Base-by-base conservation (phyloP, 2,113 vertebrate species). In the Lathamus discolor region DNA sequence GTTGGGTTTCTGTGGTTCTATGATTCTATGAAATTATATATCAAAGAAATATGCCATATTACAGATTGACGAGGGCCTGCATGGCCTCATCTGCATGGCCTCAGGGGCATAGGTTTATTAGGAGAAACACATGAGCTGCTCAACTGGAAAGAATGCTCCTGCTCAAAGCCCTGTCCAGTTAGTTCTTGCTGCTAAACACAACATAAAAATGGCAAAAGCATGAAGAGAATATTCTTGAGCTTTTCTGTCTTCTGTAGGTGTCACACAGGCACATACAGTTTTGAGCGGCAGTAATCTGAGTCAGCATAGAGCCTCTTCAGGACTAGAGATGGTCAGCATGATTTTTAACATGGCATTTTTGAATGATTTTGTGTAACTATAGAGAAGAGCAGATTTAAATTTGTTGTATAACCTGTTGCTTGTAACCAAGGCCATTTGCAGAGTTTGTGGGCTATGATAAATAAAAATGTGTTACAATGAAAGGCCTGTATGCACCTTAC, bases 201-300 rank as follows among this genome's bases (percentile, higher is more conserved):
- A 61, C 43, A 61, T 63, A 27, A 94, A 94, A 88, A 55, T 74
- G 54, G 8, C 31, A 41, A 29, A 86, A 70, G 7, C 17, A 28
- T 17, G 10, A 66, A 33, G 27, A 66, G 17, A 68, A 31, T 77
- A 14, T 73, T 80, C 10, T 52, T 69, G 63, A 84, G 15, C 43
- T 70, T n/a, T 15, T 41, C 9, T 64, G 9, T 64, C n/a, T 66
- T 33, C n/a, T 82, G n/a, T 48, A 59, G 31, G 28, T 73, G 25
- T 48, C 79, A 44, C 0, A 2, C 24, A 37, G 29, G 10, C 2
- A 1, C 0, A 0, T 75, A 5, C 20, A 5, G 52, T 72, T 87
- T 51, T 74, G 39, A 81, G 19, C 11, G 17, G 37, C 29, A 19
- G 9, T 86, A 35, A 64, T 81, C n/a, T 67, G 35, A 81, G 48